A percentile compares a stretch with the other conserved stretches of the same genome.
Evolutionary conservation across 2,888 invertebrate species (phyloP).

Genomic region (Micoletzkya japonica): DNA sequence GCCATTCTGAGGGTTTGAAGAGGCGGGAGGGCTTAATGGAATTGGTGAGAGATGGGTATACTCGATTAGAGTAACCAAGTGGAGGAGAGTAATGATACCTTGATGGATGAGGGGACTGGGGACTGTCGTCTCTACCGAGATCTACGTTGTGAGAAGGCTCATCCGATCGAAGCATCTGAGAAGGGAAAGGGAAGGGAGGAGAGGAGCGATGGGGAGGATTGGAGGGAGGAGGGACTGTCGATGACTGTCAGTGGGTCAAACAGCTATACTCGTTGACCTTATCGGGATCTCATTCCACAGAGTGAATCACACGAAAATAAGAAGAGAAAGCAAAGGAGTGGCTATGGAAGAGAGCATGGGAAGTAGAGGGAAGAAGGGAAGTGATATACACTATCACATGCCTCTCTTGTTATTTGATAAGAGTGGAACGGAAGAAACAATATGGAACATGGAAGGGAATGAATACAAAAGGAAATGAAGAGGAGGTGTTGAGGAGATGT

Average conservation of each 20-base stretch:
- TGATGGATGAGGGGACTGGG: conserved; percentile 17
- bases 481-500: neutral
- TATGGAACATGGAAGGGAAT: no score
- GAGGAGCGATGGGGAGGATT: neutral
- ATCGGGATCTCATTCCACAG: no score
- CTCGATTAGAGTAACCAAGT: neutral
- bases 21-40: neutral
- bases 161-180: conserved; percentile 36
- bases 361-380: conserved; percentile 7
- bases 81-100: neutral
- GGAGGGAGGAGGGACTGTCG: neutral
- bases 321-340: conserved; percentile 1
- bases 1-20: conserved; percentile 29
- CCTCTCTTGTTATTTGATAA: no score
- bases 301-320: no score
- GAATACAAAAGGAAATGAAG: neutral
- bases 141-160: conserved; percentile 26
- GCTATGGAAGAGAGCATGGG: neutral
- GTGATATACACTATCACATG: no score
- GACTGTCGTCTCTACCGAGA: conserved; percentile 12
- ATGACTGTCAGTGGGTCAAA: no score
- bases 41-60: neutral
- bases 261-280: no score
- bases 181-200: conserved; percentile 7
- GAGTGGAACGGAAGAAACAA: neutral